Evolutionary conservation across 2,888 invertebrate species (phyloP), one percentile per base, ranked within the genome.

Genomic region (Alloscopus bannaensis): DNA sequence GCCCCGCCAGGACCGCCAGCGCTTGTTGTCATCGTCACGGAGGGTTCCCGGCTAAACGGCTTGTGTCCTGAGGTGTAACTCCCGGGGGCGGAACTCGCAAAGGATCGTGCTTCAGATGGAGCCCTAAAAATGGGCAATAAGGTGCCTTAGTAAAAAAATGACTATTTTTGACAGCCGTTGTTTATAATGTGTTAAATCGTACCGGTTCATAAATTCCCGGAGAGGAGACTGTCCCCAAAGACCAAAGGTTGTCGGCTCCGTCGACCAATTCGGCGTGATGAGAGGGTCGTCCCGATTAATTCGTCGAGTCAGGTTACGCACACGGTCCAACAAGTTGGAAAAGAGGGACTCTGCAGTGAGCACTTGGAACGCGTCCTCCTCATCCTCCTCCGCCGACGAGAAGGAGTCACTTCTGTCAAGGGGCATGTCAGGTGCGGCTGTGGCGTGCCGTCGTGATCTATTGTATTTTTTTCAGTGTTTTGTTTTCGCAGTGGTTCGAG

Each of bases 261-360:
- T 91, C 59, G 92, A 91, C 88, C 93, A 93, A 62, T 91, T 91
- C 55, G 91, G 90, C 81, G 91, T 88, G 75, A 91, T 89, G 3
- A 66, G 4, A 52, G 93, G 93, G 87, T 94, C 95, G 87, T 95
- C 95, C 55, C 94, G 94, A 88, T 95, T 95, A 85, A 95, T 90
- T 83, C 94, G 92, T 88, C 94, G 94, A 3, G 96, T 96, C 80
- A 96, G 89, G 84, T 94, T 94, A 73, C 95, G 92, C 13, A 94
- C 94, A 93, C 85, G 78, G 60, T 85, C 84, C 57, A 85, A 55
- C 22, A 85, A 65, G 55, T 81, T 82, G 26, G 95, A 95, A 89
- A 96, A 96, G 68, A 96, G 90, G 88, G 95, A 95, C 89, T 96
- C 96, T 0, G 96, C 95, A 1, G 96, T 96, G 86, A 96, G 91